phyloP scores from a whole-genome alignment of 2,113 vertebrate genomes.

The Gobius niger region DNA sequence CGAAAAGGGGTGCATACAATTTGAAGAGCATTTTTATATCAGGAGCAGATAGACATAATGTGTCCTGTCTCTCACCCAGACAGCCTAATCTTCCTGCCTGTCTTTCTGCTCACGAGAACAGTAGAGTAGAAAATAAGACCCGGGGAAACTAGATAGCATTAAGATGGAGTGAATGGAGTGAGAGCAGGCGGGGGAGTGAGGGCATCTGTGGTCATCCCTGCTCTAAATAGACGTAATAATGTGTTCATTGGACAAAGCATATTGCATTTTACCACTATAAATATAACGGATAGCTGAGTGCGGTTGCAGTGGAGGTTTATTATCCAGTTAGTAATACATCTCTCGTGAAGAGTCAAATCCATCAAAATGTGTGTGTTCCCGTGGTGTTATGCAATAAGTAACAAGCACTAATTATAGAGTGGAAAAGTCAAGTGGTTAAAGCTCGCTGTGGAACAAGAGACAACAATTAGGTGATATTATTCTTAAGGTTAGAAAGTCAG shows the following conservation, averaged over 20 bases:
- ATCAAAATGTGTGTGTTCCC: neutral
- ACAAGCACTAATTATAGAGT: neutral
- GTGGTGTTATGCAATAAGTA: neutral
- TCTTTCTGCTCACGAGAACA: constrained; percentile 39
- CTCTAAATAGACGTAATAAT: constrained; percentile 31
- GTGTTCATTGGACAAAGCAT: constrained; percentile 29
- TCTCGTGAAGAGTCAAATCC: neutral
- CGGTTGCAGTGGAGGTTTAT: constrained; percentile 6
- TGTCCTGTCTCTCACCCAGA: constrained; percentile 57
- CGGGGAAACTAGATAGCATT: constrained; percentile 9
- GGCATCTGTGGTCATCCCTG: constrained; percentile 38
- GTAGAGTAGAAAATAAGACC: constrained; percentile 24
- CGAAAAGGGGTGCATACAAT: neutral
- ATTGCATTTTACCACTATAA: constrained; percentile 18
- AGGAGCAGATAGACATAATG: constrained; percentile 62
- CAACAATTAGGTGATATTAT: neutral
- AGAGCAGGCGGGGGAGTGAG: neutral
- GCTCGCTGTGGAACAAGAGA: neutral
- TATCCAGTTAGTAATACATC: neutral
- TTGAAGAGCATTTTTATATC: constrained; percentile 54
- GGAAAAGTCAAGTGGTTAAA: neutral
- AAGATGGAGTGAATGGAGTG: constrained; percentile 5
- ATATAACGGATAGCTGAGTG: constrained; percentile 7
- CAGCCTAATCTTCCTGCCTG: constrained; percentile 56
- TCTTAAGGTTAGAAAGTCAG: neutral